Percentiles rank a stretch among this genome's conserved stretches.
phyloP scores from a whole-genome alignment of 2,888 invertebrate species.

The Epirrhoe tristata region DNA sequence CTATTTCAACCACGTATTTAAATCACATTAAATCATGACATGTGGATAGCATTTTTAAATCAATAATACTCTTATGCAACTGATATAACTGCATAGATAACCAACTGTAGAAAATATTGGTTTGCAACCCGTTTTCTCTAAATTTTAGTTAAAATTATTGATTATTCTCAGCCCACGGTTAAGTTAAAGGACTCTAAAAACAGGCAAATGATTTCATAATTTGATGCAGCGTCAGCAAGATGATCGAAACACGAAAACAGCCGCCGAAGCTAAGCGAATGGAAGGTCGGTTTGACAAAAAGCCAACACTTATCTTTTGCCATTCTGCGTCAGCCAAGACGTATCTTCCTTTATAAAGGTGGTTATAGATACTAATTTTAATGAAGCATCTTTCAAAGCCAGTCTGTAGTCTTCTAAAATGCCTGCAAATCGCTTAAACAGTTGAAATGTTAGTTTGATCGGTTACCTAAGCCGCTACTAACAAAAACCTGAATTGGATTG shows the following conservation, averaged over 20 bases:
- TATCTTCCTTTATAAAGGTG: conserved; percentile 19
- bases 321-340: conserved; percentile 31
- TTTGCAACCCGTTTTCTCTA: too few species aligned
- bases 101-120: too few species aligned
- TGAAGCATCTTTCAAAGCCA: conserved; percentile 37
- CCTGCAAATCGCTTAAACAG: conserved; percentile 41
- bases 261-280: conserved; percentile 40
- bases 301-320: conserved; percentile 43
- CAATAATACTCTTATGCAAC: too few species aligned
- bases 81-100: too few species aligned
- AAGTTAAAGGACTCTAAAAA: background rate
- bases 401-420: conserved; percentile 36
- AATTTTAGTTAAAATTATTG: too few species aligned
- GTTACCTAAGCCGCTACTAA: background rate
- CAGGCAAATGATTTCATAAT: background rate
- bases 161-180: background rate
- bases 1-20: too few species aligned
- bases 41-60: too few species aligned
- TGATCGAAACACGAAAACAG: conserved; percentile 23
- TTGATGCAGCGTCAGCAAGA: conserved; percentile 26
- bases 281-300: conserved; percentile 33
- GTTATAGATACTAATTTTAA: conserved; percentile 8
- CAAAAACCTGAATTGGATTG: too few species aligned
- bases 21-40: too few species aligned
- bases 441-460: conserved; percentile 40